Conservation (phyloP, 1,140 invertebrate species). For the Hesperophylax magnus region DNA sequence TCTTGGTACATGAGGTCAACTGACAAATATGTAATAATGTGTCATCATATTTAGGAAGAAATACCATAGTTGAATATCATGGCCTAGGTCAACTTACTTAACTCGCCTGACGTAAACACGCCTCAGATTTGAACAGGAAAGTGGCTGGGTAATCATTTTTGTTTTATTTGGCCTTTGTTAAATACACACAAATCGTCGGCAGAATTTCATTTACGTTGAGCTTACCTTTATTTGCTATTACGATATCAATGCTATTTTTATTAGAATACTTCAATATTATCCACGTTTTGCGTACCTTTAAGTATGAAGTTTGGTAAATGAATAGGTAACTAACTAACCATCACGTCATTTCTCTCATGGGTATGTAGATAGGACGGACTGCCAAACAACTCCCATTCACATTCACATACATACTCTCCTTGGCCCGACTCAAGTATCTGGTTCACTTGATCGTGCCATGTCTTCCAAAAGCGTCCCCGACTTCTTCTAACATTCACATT, state of each 20-base stretch:
- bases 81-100: neutral
- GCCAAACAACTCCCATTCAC: too few relatives aligned
- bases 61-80: neutral
- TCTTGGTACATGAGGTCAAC: too few relatives aligned
- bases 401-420: too few relatives aligned
- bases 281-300: neutral
- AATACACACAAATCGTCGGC: neutral
- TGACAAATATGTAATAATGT: too few relatives aligned
- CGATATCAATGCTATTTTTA: neutral
- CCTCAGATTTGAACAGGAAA: neutral
- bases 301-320: neutral
- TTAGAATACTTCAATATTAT: neutral
- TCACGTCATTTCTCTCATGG: too few relatives aligned
- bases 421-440: too few relatives aligned
- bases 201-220: conserved; percentile 1
- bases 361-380: too few relatives aligned
- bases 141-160: neutral
- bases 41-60: conserved; percentile 8
- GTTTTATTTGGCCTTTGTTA: neutral
- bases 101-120: neutral
- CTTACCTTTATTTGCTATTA: neutral
- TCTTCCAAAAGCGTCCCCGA: too few relatives aligned
- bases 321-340: neutral
- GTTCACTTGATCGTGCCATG: too few relatives aligned
- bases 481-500: too few relatives aligned